Evolutionary conservation across 1,140 invertebrate genomes (phyloP).

Genomic region (Diuraphis noxia): DNA sequence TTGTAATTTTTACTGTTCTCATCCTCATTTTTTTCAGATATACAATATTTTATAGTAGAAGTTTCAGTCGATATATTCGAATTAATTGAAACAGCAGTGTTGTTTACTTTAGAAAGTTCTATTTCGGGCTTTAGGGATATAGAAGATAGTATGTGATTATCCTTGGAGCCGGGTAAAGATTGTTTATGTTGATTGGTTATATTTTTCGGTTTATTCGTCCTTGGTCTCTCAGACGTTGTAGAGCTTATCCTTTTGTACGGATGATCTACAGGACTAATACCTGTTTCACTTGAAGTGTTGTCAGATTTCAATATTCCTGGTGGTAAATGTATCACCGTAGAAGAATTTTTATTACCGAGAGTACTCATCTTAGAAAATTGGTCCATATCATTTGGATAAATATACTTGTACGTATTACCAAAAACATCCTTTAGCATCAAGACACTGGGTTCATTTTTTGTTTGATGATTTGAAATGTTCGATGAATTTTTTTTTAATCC

Average conservation of each 20-base stretch:
- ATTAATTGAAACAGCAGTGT: background rate
- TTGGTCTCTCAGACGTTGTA: background rate
- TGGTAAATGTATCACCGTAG: background rate
- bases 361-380: slow-evolving; percentile 3
- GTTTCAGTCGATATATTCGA: background rate
- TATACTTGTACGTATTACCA: background rate
- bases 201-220: background rate
- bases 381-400: background rate
- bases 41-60: background rate
- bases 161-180: too few species aligned
- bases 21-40: background rate
- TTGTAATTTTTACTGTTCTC: rapidly evolving
- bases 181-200: background rate
- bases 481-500: background rate
- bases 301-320: background rate
- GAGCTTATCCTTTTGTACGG: background rate
- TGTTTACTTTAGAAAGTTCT: background rate
- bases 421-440: background rate
- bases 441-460: background rate
- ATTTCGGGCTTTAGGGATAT: background rate
- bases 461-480: background rate
- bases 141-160: background rate
- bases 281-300: background rate
- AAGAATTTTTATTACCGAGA: slow-evolving; percentile 3
- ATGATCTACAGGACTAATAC: background rate